A percentile compares a stretch with the other conserved stretches of the same genome.
Evolutionary conservation across 2,888 invertebrate genomes (phyloP).

Genomic region (Xestia sexstrigata): DNA sequence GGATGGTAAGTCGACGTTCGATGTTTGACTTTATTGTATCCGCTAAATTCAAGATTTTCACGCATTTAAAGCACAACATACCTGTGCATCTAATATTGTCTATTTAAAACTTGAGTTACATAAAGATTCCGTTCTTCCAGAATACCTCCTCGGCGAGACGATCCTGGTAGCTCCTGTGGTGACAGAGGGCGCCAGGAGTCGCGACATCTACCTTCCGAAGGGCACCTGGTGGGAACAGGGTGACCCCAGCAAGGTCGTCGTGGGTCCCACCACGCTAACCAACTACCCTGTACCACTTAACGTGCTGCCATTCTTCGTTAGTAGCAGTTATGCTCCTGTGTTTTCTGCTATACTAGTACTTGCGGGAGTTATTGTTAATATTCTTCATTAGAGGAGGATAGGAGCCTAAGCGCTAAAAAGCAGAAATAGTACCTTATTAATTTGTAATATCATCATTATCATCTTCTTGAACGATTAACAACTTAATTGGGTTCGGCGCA

Average conservation of each 20-base stretch:
- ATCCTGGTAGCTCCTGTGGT: constrained; percentile 94
- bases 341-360: constrained; percentile 43
- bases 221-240: constrained; percentile 92
- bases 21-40: neutral
- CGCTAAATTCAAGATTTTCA: neutral
- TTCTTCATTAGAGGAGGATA: constrained; percentile 11
- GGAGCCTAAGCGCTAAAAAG: neutral
- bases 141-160: constrained; percentile 93
- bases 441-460: neutral
- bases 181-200: constrained; percentile 85
- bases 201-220: constrained; percentile 92
- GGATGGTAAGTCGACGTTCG: constrained; percentile 74
- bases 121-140: constrained; percentile 78
- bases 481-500: neutral
- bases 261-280: constrained; percentile 79
- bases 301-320: constrained; percentile 91
- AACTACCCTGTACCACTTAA: constrained; percentile 91
- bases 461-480: neutral
- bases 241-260: constrained; percentile 53
- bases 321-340: constrained; percentile 18
- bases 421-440: too few species aligned
- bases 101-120: neutral
- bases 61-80: neutral
- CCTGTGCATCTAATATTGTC: neutral
- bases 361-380: constrained; percentile 11